Base-by-base conservation (phyloP, 2,113 vertebrate genomes). In the Corythoichthys intestinalis region DNA sequence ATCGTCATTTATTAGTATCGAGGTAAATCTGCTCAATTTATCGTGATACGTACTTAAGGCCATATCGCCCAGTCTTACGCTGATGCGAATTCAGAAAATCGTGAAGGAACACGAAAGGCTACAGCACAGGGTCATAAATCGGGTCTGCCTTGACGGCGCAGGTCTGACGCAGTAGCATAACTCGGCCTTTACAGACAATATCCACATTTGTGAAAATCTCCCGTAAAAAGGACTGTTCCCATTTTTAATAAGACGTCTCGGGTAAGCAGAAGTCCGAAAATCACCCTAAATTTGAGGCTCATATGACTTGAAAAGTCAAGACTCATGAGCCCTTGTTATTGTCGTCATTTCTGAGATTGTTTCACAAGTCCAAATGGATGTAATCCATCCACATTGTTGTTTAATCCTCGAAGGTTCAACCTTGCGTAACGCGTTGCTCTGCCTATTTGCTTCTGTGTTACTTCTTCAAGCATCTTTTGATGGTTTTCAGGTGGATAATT, bases 261-360 rank as follows among this genome's bases (percentile, higher is more conserved):
- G 2, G 5, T 12, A 44, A 62, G 28, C 41, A 61, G 11, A 58
- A 46, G 17, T 0, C 38, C 17, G 38, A 10, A 61, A 14, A 58
- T 34, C 3, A 28, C 54, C 11, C 10, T 28, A 34, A 8, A 34
- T 56, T 58, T 13, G 34, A 37, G 13, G 56, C 34, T 63, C 61
- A 63, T 47, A 63, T 63, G 61, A 63, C 41, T 47, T 6, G 41
- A 47, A 34, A 63, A 63, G 44, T 47, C 46, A 63, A 63, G 41
- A 63, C 61, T 61, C 39, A 61, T 61, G 59, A 61, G n/a, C 59
- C 17, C 59, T 63, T 63, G 61, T 63, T 63, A 63, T 63, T 39
- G 37, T 63, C 12, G 61, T 63, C 47, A 63, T 63, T 63, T 63
- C 41, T 34, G 28, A 63, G 61, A 63, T 63, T 47, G 44, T 63